Percentiles rank a stretch among this genome's conserved stretches.
These are phyloP conservation scores for Patiria miniata DNA, from an alignment of 35 echinoderm and acorn worm genomes.

Conservation along the genomic window DNA sequence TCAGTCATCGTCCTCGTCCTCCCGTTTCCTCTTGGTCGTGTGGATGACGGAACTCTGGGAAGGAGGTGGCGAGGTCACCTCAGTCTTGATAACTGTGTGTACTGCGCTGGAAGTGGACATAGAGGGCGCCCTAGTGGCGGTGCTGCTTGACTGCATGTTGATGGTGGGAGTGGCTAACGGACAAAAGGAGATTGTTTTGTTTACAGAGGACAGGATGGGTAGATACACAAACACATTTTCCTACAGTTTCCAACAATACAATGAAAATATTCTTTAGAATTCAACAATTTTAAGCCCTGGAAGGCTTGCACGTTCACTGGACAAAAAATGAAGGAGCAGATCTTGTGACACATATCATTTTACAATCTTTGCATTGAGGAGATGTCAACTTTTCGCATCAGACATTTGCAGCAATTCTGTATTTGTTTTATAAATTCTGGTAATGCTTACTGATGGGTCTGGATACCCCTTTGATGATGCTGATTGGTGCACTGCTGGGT, in stretches of 20 bases:
- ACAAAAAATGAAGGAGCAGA: too few species aligned
- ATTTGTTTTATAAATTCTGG: too few species aligned
- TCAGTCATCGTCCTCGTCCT: conserved; percentile 10
- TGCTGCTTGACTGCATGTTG: background rate
- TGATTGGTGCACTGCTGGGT: background rate
- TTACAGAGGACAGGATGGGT: too few species aligned
- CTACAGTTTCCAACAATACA: too few species aligned
- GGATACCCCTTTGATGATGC: conserved; percentile 1
- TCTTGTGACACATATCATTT: too few species aligned
- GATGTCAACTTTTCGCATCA: too few species aligned
- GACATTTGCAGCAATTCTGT: background rate
- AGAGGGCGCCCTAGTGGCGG: background rate
- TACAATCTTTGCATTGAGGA: too few species aligned
- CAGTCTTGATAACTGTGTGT: background rate
- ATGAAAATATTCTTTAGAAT: too few species aligned
- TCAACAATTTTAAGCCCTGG: too few species aligned
- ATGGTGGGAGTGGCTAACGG: background rate
- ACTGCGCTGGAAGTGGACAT: too few species aligned
- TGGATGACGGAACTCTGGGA: background rate
- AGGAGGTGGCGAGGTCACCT: background rate
- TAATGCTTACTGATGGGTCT: background rate
- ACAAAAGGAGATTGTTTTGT: background rate
- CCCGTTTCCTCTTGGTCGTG: background rate
- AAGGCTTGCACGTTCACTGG: too few species aligned
- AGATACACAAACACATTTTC: too few species aligned